Percentiles rank a stretch among this genome's conserved stretches.
phyloP scores from a whole-genome alignment of 2,888 invertebrate genomes.

The Thysanoteuthis rhombus region DNA sequence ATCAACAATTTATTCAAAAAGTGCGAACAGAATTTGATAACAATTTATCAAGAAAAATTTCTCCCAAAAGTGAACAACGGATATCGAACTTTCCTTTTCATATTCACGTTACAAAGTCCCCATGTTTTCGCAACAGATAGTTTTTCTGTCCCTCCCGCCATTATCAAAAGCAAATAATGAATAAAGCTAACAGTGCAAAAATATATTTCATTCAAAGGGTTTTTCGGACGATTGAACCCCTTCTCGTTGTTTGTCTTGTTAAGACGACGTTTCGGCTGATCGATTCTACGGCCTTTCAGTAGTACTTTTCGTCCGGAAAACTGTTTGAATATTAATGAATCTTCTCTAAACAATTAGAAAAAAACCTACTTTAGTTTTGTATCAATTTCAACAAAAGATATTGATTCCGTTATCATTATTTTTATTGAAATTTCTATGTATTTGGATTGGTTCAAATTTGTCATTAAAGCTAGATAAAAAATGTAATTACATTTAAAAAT shows the following conservation, averaged over 20 bases:
- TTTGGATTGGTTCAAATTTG: not conserved
- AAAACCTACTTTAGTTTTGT: not conserved
- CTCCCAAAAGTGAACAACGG: not conserved
- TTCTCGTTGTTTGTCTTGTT: too few species aligned
- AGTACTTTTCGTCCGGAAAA: too few species aligned
- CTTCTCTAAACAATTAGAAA: too few species aligned
- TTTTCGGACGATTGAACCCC: too few species aligned
- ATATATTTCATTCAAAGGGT: too few species aligned
- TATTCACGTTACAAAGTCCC: not conserved
- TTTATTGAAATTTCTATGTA: not conserved
- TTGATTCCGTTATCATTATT: not conserved
- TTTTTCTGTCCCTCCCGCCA: not conserved
- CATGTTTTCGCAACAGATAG: too few species aligned
- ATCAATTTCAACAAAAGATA: not conserved
- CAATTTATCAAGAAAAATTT: not conserved
- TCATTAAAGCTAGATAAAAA: not conserved
- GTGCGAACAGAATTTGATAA: not conserved
- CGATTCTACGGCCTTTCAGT: too few species aligned
- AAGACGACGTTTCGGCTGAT: too few species aligned
- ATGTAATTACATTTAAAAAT: not conserved
- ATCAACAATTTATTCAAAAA: not conserved
- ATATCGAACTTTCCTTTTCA: not conserved
- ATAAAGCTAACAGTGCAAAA: not conserved
- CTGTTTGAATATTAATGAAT: too few species aligned
- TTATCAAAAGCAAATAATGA: not conserved